Evolutionary conservation across 1,140 invertebrate genomes (phyloP), one percentile per base, ranked within the genome.

Genomic region (Nebria ingens): DNA sequence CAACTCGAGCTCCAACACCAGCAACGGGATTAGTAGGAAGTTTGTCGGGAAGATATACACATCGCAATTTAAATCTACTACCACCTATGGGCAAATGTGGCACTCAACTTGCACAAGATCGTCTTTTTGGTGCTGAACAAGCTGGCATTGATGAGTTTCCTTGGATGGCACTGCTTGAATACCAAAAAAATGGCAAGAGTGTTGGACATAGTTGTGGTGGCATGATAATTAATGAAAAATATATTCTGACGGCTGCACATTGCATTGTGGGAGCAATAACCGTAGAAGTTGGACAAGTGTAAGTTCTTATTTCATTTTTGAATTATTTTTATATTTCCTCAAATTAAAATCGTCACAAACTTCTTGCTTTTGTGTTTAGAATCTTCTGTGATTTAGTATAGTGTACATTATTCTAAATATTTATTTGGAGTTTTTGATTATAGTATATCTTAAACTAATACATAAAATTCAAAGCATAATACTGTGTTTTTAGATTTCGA

Each of bases 201-300:
- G 42, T 51, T 40, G 17, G 53, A 29, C 58, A 56, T 52, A 49
- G 52, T 55, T 87, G 84, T 65, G 82, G 80, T 19, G 84, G 82
- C 23, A 75, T 72, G 9, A 62, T 85, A 2, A 76, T 84, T 50
- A 78, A 72, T 56, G 72, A 73, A 42, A 70, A 77, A 17, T 85
- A 84, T 63, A 72, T 86, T 0, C 45, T 86, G 13, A 85, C 85
- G 0, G 84, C 85, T 2, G 83, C 82, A 1, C 85, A 86, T 63
- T 86, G 84, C 61, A 65, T 85, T 6, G 66, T 60, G 0, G 77
- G 77, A 29, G 64, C 61, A 52, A 75, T 78, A 20, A 63, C 70
- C 40, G 62, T 54, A 13, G 65, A 65, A 58, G 67, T 77, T 25
- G 77, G 76, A 58, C 60, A 58, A 62, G 59, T 79, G 78, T 79